Conservation (phyloP, 2,888 invertebrate genomes). For the Leptodirus hochenwartii region DNA sequence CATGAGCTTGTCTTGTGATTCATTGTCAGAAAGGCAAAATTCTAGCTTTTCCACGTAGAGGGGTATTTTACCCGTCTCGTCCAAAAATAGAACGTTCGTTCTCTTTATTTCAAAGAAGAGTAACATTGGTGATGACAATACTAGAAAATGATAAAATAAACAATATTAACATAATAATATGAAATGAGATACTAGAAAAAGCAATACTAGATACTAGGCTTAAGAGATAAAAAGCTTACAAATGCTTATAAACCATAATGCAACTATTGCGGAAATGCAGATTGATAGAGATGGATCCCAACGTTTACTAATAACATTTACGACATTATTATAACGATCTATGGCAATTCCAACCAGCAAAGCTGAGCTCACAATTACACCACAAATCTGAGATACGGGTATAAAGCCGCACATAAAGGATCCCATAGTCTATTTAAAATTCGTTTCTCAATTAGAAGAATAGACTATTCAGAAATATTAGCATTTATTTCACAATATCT, state of each 20-base stretch:
- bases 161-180: conserved; percentile 1
- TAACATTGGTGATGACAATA: conserved; percentile 27
- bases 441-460: conserved; percentile 5
- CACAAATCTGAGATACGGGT: conserved; percentile 31
- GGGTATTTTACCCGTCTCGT: conserved; percentile 10
- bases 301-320: conserved; percentile 24
- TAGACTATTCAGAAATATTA: too few species aligned
- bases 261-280: conserved; percentile 21
- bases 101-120: conserved; percentile 21
- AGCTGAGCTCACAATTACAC: conserved; percentile 32
- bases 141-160: conserved; percentile 16
- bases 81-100: conserved; percentile 18
- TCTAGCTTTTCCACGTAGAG: conserved; percentile 16
- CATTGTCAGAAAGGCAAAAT: conserved; percentile 17
- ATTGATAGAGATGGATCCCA: conserved; percentile 28
- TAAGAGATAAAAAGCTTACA: conserved; percentile 15
- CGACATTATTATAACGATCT: conserved; percentile 34
- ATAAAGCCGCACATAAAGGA: conserved; percentile 29
- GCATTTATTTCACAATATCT: conserved; percentile 9
- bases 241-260: conserved; percentile 26
- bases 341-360: conserved; percentile 34
- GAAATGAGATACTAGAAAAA: neutral
- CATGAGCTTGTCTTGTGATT: conserved; percentile 16
- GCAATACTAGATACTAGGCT: conserved; percentile 1
- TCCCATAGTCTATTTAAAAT: conserved; percentile 27